Percentiles rank a stretch among this genome's conserved stretches.
phyloP scores from a whole-genome alignment of 2,797 vertebrate species.

The Siniperca scherzeri region DNA sequence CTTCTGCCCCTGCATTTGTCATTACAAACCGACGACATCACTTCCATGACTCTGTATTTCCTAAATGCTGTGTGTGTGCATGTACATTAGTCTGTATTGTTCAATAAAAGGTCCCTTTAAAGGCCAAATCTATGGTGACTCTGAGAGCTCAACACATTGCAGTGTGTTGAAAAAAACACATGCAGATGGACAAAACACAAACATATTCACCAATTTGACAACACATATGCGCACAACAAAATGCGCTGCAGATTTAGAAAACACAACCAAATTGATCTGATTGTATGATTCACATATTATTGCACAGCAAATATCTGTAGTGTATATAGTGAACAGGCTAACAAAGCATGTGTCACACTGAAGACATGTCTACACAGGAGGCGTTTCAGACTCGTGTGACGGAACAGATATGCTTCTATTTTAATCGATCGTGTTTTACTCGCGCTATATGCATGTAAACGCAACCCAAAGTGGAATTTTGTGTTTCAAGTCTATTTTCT shows the following conservation, averaged over 20 bases:
- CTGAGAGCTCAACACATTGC: neutral
- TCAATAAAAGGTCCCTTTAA: slow-evolving; percentile 17
- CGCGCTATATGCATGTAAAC: too few relatives aligned
- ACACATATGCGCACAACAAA: neutral
- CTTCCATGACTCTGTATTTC: slow-evolving; percentile 24
- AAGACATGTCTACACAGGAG: neutral
- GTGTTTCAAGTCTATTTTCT: neutral
- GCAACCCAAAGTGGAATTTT: too few relatives aligned
- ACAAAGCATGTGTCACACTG: neutral
- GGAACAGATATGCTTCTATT: too few relatives aligned
- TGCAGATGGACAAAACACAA: neutral
- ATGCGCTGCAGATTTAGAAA: neutral
- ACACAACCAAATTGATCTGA: neutral
- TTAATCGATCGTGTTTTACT: too few relatives aligned
- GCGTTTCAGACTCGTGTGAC: neutral
- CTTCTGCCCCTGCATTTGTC: slow-evolving; percentile 61
- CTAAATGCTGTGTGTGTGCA: neutral
- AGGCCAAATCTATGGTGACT: neutral
- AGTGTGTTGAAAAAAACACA: slow-evolving; percentile 3
- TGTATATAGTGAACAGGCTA: neutral
- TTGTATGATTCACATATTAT: neutral
- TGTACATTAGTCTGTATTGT: neutral
- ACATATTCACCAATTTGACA: neutral
- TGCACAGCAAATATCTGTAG: neutral
- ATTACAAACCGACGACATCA: slow-evolving; percentile 59